These are phyloP conservation scores for Varecia variegata DNA, from an alignment of 2,797 vertebrate species.

Conservation along the genomic window DNA sequence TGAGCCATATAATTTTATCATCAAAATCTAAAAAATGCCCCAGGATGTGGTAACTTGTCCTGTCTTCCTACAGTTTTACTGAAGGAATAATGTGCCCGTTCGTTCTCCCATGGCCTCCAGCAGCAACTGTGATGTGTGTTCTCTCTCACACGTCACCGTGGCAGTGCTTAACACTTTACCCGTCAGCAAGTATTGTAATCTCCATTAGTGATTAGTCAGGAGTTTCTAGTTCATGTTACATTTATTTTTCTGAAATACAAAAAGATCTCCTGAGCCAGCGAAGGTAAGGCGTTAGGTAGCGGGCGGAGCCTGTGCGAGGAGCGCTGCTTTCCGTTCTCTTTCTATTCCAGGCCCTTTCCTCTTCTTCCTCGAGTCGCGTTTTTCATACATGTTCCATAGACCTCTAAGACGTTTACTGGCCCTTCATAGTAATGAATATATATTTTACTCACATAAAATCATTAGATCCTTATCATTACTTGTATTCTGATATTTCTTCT, in stretches of 20 bases:
- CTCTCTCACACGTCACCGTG: fast-evolving
- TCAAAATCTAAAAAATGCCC: neutral
- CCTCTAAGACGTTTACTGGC: neutral
- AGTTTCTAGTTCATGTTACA: neutral
- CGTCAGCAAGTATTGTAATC: fast-evolving
- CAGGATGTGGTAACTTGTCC: neutral
- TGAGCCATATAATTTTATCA: neutral
- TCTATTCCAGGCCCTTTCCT: fast-evolving
- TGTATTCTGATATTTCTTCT: neutral
- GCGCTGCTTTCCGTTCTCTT: fast-evolving
- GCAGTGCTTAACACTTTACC: too few species aligned
- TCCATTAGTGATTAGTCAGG: fast-evolving
- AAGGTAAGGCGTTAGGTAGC: fast-evolving
- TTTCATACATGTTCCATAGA: fast-evolving
- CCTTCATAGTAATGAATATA: fast-evolving
- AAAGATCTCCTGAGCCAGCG: neutral
- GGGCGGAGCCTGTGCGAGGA: fast-evolving
- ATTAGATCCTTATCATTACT: too few species aligned
- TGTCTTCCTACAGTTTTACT: neutral
- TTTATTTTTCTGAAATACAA: neutral
- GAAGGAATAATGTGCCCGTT: fast-evolving
- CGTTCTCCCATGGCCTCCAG: fast-evolving
- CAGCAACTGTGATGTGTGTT: fast-evolving
- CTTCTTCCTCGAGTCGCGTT: fast-evolving
- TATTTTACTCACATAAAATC: neutral